A percentile compares a stretch with the other conserved stretches of the same genome.
These are phyloP conservation scores for Diarsia rubi DNA, from an alignment of 2,888 invertebrate genomes.

Conservation along the genomic window DNA sequence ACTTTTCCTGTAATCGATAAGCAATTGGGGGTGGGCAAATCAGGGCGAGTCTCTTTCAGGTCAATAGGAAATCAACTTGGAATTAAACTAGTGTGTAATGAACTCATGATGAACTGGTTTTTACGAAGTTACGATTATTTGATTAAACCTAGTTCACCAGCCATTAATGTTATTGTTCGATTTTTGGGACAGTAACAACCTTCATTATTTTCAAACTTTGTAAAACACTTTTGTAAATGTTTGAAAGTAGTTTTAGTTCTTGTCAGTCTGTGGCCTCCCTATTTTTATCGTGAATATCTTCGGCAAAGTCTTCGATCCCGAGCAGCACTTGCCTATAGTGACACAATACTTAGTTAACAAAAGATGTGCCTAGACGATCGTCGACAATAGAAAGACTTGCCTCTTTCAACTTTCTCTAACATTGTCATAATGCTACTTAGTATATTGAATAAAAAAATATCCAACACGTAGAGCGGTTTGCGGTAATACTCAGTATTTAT, in stretches of 20 bases:
- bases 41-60: slow-evolving; percentile 63
- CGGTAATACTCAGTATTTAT: slow-evolving; percentile 58
- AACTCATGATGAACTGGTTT: slow-evolving; percentile 7
- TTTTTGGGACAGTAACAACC: not conserved
- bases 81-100: slow-evolving; percentile 22
- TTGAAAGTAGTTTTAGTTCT: not conserved
- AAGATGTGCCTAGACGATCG: slow-evolving; percentile 28
- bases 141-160: slow-evolving; percentile 1
- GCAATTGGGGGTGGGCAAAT: slow-evolving; percentile 61
- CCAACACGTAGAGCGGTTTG: slow-evolving; percentile 58
- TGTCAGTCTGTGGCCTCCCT: not conserved
- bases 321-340: slow-evolving; percentile 20
- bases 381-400: slow-evolving; percentile 26
- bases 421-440: slow-evolving; percentile 34
- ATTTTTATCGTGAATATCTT: not conserved
- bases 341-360: slow-evolving; percentile 19
- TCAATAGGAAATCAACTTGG: slow-evolving; percentile 59
- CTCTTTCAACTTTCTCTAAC: slow-evolving; percentile 53
- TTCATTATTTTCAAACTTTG: slow-evolving; percentile 1
- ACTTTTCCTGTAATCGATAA: slow-evolving; percentile 59
- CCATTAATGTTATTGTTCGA: slow-evolving; percentile 5
- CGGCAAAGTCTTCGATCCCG: not conserved
- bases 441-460: slow-evolving; percentile 47
- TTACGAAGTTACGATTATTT: slow-evolving; percentile 3
- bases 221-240: not conserved